Evolutionary conservation across 2,113 vertebrate species (phyloP).

Genomic region (Cinclus cinclus): DNA sequence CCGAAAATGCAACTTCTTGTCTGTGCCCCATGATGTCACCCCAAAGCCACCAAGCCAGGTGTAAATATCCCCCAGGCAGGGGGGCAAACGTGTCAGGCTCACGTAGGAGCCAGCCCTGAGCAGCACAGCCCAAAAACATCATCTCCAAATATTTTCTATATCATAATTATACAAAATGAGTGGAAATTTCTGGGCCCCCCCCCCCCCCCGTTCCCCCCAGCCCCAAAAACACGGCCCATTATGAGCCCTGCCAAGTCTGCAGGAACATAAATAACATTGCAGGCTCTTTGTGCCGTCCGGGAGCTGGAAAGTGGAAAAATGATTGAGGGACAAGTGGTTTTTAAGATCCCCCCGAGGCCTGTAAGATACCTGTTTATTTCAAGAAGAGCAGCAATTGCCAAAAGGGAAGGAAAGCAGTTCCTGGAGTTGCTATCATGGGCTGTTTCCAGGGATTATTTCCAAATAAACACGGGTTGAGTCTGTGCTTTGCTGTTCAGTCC

Average conservation of each 20-base stretch:
- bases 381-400: slow-evolving; percentile 33
- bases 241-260: slow-evolving; percentile 14
- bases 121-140: slow-evolving; percentile 36
- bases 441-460: slow-evolving; percentile 39
- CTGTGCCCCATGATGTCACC: neutral
- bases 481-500: neutral
- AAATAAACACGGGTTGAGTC: neutral
- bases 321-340: slow-evolving; percentile 47
- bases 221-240: slow-evolving; percentile 15
- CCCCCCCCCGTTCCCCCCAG: neutral
- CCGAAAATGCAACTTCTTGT: neutral
- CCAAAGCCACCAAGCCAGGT: neutral
- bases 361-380: slow-evolving; percentile 60
- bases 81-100: slow-evolving; percentile 18
- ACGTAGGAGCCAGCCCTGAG: slow-evolving; percentile 17
- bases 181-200: slow-evolving; percentile 40
- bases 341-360: neutral
- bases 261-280: slow-evolving; percentile 34
- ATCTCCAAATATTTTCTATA: slow-evolving; percentile 67
- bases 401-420: slow-evolving; percentile 20
- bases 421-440: neutral
- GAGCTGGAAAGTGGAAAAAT: slow-evolving; percentile 46
- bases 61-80: neutral
- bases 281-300: slow-evolving; percentile 14
- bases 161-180: slow-evolving; percentile 64